These are phyloP conservation scores for Aphidius colemani DNA, from an alignment of 2,888 invertebrate genomes.

Conservation along the genomic window DNA sequence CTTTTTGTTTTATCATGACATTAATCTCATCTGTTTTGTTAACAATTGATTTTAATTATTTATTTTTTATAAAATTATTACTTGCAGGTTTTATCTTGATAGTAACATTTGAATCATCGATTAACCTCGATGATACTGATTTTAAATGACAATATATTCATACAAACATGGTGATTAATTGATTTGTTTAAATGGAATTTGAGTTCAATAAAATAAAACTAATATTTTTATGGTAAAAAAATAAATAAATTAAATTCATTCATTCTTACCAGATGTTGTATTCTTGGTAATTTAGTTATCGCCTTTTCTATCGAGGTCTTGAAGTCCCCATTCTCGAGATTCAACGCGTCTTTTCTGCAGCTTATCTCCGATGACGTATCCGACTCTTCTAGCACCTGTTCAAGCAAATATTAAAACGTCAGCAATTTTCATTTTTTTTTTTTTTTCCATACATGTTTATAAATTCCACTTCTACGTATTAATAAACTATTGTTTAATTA, in stretches of 20 bases:
- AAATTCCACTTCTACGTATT: too few species aligned
- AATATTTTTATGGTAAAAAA: neutral
- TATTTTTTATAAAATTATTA: neutral
- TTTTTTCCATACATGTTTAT: too few species aligned
- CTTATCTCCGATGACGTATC: slow-evolving; percentile 63
- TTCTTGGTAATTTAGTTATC: slow-evolving; percentile 58
- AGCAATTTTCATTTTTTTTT: too few species aligned
- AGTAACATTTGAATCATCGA: neutral
- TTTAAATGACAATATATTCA: too few species aligned
- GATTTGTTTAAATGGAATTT: slow-evolving; percentile 5
- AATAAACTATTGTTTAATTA: too few species aligned
- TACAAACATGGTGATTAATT: slow-evolving; percentile 6
- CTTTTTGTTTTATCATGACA: too few species aligned
- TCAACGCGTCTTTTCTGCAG: slow-evolving; percentile 58
- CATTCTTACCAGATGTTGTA: slow-evolving; percentile 56
- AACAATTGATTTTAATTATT: neutral
- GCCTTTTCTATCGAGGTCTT: slow-evolving; percentile 58
- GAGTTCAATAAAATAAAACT: slow-evolving; percentile 3
- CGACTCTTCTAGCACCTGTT: slow-evolving; percentile 62
- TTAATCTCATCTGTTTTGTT: too few species aligned
- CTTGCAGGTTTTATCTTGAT: neutral
- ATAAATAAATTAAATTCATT: slow-evolving; percentile 23
- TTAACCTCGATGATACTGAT: too few species aligned
- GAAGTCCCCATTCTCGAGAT: slow-evolving; percentile 57
- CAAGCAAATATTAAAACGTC: slow-evolving; percentile 31